phyloP scores from a whole-genome alignment of 2,113 vertebrate genomes.

The Antennarius striatus region DNA sequence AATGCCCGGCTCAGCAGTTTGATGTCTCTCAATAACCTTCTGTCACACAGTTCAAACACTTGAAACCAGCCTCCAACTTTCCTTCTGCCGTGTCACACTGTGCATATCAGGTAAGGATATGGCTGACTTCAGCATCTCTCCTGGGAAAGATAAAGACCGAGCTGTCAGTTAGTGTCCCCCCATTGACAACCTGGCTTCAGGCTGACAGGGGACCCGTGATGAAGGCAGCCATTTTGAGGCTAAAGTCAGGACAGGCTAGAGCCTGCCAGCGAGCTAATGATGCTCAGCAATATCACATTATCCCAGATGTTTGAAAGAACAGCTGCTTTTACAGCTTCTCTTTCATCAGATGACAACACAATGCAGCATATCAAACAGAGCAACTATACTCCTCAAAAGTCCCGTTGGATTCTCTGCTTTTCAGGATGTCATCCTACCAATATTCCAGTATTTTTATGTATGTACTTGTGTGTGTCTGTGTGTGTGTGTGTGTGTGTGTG shows the following conservation, averaged over 20 bases:
- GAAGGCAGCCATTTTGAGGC: slow-evolving; percentile 46
- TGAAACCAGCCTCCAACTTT: slow-evolving; percentile 36
- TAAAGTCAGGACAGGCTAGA: slow-evolving; percentile 22
- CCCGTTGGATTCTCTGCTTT: no score
- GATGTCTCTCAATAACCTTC: slow-evolving; percentile 24
- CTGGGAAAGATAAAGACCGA: slow-evolving; percentile 52
- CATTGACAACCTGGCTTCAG: slow-evolving; percentile 49
- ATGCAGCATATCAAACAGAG: no score
- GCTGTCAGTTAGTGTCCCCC: slow-evolving; percentile 49
- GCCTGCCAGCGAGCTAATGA: slow-evolving; percentile 41
- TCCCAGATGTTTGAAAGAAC: background rate
- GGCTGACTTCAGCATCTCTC: slow-evolving; percentile 65
- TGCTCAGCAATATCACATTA: slow-evolving; percentile 10
- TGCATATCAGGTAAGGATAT: slow-evolving; percentile 43
- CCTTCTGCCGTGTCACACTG: slow-evolving; percentile 32
- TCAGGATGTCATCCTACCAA: no score
- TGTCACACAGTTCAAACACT: slow-evolving; percentile 22
- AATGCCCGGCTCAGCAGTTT: slow-evolving; percentile 48
- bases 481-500: no score
- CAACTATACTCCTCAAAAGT: no score
- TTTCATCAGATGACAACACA: background rate
- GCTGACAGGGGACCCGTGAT: slow-evolving; percentile 49
- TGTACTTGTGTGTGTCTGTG: no score
- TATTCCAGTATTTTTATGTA: no score
- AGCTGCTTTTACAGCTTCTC: slow-evolving; percentile 26